These are phyloP conservation scores for Camponotus fellah DNA, from an alignment of 2,888 invertebrate genomes.

Conservation along the genomic window DNA sequence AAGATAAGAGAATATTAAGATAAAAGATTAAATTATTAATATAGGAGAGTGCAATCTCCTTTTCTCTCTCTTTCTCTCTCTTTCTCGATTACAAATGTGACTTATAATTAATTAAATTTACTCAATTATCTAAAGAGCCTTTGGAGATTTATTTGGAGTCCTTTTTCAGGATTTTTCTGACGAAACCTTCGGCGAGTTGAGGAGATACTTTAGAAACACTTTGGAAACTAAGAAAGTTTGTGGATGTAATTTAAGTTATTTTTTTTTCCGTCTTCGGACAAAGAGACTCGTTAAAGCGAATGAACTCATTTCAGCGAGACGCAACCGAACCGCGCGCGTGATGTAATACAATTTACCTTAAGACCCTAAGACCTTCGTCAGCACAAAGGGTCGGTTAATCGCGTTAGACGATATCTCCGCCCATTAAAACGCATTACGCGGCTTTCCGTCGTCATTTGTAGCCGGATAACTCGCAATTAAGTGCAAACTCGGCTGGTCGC, in stretches of 20 bases:
- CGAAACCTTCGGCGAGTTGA: background rate
- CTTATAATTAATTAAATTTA: background rate
- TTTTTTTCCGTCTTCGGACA: background rate
- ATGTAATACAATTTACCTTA: conserved; percentile 39
- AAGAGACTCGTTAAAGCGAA: conserved; percentile 2
- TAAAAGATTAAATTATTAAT: no score
- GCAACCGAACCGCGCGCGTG: conserved; percentile 11
- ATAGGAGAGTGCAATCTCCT: no score
- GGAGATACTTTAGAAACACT: background rate
- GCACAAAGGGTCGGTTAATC: conserved; percentile 47
- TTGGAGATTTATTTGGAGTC: background rate
- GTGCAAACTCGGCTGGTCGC: conserved; percentile 34
- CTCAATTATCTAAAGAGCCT: background rate
- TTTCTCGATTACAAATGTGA: background rate
- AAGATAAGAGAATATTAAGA: background rate
- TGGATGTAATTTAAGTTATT: background rate
- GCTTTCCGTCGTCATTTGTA: conserved; percentile 40
- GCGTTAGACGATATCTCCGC: conserved; percentile 36
- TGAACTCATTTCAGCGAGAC: conserved; percentile 33
- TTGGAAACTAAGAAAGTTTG: background rate
- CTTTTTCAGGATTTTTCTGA: background rate
- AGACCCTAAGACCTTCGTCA: conserved; percentile 39
- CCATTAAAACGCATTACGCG: conserved; percentile 48
- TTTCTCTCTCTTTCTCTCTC: no score
- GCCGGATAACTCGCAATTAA: conserved; percentile 46